A percentile compares a stretch with the other conserved stretches of the same genome.
Conservation (phyloP, 2,888 invertebrate genomes). For the Lycophotia porphyrea region DNA sequence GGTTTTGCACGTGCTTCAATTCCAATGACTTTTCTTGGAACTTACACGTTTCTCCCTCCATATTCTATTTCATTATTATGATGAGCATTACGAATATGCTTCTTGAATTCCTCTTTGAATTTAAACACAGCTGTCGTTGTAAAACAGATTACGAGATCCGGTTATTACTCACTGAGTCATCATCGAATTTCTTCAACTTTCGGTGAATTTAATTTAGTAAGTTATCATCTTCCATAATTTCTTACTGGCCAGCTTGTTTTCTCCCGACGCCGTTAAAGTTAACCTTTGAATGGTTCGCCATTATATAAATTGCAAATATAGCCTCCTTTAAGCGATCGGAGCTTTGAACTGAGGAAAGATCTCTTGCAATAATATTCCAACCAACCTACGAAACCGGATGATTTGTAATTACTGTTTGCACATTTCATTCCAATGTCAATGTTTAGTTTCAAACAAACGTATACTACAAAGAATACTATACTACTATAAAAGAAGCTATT, state of each 20-base stretch:
- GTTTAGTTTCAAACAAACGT: neutral
- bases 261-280: neutral
- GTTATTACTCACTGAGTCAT: constrained; percentile 48
- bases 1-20: constrained; percentile 54
- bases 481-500: neutral
- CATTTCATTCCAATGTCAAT: neutral
- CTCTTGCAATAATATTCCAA: constrained; percentile 2
- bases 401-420: neutral
- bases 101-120: constrained; percentile 25
- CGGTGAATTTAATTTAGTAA: constrained; percentile 41
- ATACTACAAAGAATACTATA: neutral
- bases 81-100: constrained; percentile 5
- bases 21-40: constrained; percentile 57
- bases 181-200: constrained; percentile 57
- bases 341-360: neutral
- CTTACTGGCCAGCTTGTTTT: constrained; percentile 25
- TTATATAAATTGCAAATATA: constrained; percentile 11
- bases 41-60: constrained; percentile 14
- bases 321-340: constrained; percentile 3
- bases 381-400: neutral
- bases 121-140: constrained; percentile 35
- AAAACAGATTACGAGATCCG: constrained; percentile 52
- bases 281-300: constrained; percentile 12
- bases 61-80: constrained; percentile 28
- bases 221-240: constrained; percentile 36